Base-by-base conservation (phyloP, 2,888 invertebrate genomes). In the Drosophila ustulata region DNA sequence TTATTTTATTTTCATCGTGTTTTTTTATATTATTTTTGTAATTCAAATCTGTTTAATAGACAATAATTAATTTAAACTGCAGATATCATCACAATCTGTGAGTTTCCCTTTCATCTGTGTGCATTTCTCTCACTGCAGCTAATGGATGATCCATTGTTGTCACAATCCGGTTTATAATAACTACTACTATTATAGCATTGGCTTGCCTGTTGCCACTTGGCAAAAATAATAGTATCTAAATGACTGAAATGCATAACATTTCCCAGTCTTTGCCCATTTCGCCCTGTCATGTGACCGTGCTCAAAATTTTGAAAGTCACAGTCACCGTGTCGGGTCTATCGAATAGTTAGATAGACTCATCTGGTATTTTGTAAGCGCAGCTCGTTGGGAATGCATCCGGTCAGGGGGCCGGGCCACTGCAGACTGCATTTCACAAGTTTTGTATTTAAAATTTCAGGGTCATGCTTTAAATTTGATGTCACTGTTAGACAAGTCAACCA, bases 401-500 rank as follows among this genome's bases (percentile, higher is more conserved):
- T 7, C 30, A 34, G 28, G 9, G 34, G 46, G n/a, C 41, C 32
- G 39, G 43, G 26, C 6, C 45, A 39, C 26, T 50, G 50, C 56
- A 55, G 26, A 43, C 25, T 57, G 57, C 43, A 63, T 83, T 83
- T 46, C 49, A 18, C 18, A 18, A 18, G 56, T 34, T 37, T 52
- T 51, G 25, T 55, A 7, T 57, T 64, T 41, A 1, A 34, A 47
- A 66, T 77, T 83, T 83, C 85, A 83, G 75, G 82, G 88, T 87
- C 88, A 87, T 45, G 71, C 45, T 70, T 63, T 45, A 18, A 53
- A 66, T 66, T 66, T 43, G 13, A 64, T 58, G 65, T 25, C 56
- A 30, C 46, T 62, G 26, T 28, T 55, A 25, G 56, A 18, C 32
- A 34, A 46, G 39, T 37, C n/a, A n/a, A n/a, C 37, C n/a, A n/a